Evolutionary conservation across 2,113 vertebrate genomes (phyloP), one percentile per base, ranked within the genome.

Genomic region (Tapirus terrestris): DNA sequence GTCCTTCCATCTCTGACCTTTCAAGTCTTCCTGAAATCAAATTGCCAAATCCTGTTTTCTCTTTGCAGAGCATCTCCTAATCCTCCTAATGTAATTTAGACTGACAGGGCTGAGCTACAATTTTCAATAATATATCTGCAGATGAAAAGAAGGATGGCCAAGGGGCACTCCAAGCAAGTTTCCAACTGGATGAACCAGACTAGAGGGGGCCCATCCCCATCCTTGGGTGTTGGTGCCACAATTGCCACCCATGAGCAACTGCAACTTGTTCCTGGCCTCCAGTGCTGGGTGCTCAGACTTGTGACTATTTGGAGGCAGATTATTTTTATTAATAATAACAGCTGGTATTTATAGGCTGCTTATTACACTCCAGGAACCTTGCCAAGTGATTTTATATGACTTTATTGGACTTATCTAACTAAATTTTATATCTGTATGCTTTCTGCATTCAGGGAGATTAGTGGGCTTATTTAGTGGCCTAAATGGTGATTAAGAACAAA

Each of bases 21-120:
- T 98, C 96, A 93, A 97, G 93, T 95, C 89, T 80, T 89, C 73
- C 97, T 97, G 86, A 98, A 98, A 98, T 98, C 95, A 94, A 97
- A 97, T 98, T 97, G 94, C 86, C 89, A 97, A 98, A 98, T 92
- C 86, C 92, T 97, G 95, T 98, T 97, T 91, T 63, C 89, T 90
- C 90, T 76, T 93, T 87, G 73, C 83, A 93, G 97, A 98, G 77
- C 93, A 58, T 82, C 84, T 97, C 95, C 91, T 97, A 85, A 95
- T 86, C 75, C 90, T 85, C 72, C 70, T 97, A 96, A 97, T 95
- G 70, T 97, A 95, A 97, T 97, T 98, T 97, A 96, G 96, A 89
- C 96, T 96, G 97, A 97, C 94, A 97, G 43, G 90, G 60, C 68
- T 96, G 89, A 96, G 85, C 84, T 98, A 82, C 82, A 93, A 86